Base-by-base conservation (phyloP, 1,140 invertebrate genomes). In the Eumeta japonica region DNA sequence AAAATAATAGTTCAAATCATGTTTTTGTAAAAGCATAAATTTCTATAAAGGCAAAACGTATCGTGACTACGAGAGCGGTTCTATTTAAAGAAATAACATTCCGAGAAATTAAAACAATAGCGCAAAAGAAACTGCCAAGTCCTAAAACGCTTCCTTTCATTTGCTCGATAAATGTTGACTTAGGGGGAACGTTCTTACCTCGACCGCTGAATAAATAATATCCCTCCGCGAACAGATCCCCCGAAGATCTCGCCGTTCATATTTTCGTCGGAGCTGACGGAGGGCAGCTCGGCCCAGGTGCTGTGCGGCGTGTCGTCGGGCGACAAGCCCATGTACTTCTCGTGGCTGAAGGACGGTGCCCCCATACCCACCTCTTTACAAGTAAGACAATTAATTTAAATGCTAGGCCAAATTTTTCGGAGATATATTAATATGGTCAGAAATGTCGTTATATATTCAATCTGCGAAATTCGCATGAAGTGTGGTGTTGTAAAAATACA, bases 301-400 rank as follows among this genome's bases (percentile, higher is more conserved):
- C 83, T 89, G 1, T 93, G 90, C 64, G 87, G 84, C 24, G 84
- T 92, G 4, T 88, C 84, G 37, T 87, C 87, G 33, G 90, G 90
- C 1, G 90, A 92, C 71, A 81, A 87, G 28, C 89, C 89, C 1
- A 83, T 92, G 35, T 81, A 83, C 51, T 88, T 92, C 51, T 79
- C 81, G 0, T 93, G 90, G 90, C 74, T 85, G 3, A 91, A 92
- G 56, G 87, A 91, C 53, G 86, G 82, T 0, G 73, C 78, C 13
- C 79, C 83, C 1, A 57, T 88, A 13, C 76, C 79, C 2, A 60
- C 79, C 4, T 78, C 76, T 27, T 61, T 84, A 29, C 80, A 81
- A 57, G 81, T 83, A 62, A 60, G 41, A 28, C 11, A 38, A 24
- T 24, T 4, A 24, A 10, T 20, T 35, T 15, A 17, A 34, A n/a